Evolutionary conservation across 1,140 invertebrate genomes (phyloP).

Genomic region (Apocrypta bakeri): DNA sequence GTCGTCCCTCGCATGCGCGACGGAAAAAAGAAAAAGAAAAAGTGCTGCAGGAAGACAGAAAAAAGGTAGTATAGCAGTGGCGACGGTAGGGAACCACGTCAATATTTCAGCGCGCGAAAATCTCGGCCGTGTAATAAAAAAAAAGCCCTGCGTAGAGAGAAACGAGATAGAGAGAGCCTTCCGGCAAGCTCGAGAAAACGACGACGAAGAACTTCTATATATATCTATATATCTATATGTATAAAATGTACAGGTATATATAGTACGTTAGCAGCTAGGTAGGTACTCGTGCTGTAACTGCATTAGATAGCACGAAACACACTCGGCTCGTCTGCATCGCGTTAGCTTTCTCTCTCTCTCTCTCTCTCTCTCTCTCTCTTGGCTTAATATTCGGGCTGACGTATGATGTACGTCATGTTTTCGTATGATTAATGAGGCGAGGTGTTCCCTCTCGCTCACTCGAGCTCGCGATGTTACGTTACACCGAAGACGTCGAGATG

Average conservation of each 20-base stretch:
- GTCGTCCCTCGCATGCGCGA: no score
- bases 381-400: conserved; percentile 40
- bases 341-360: background rate
- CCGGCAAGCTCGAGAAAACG: background rate
- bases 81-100: background rate
- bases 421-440: conserved; percentile 42
- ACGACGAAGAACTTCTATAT: background rate
- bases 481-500: background rate
- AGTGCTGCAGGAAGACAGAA: background rate
- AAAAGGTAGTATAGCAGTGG: background rate
- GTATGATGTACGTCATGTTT: conserved; percentile 34
- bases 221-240: no score
- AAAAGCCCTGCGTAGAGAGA: background rate
- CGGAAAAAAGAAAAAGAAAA: no score
- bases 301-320: conserved; percentile 15
- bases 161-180: background rate
- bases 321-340: background rate
- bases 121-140: background rate
- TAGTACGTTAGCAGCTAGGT: background rate
- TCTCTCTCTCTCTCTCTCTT: background rate
- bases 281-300: conserved; percentile 5
- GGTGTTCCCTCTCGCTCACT: background rate
- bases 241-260: background rate
- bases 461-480: background rate
- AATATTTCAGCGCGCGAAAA: background rate